phyloP scores from a whole-genome alignment of 53 echinoderm and acorn worm species.

The Hippasteria phrygiana region DNA sequence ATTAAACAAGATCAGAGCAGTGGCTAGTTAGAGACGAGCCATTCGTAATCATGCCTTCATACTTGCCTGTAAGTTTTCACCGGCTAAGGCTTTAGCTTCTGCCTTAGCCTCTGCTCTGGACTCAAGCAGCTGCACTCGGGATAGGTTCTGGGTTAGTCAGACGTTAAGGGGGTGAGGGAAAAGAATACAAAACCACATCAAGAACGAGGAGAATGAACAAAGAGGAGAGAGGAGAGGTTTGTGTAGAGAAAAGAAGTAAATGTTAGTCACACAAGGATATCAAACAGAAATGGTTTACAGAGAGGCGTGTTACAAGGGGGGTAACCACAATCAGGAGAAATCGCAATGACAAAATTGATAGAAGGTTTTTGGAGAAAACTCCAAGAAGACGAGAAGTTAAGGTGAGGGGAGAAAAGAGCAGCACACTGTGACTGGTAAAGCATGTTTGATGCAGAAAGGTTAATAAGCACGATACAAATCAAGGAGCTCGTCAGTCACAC shows the following conservation, averaged over 20 bases:
- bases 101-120: slow-evolving; percentile 52
- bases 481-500: not conserved
- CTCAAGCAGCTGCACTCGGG: slow-evolving; percentile 58
- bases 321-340: not conserved
- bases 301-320: not conserved
- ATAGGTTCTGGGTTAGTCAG: slow-evolving; percentile 54
- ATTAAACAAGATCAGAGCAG: too few relatives aligned
- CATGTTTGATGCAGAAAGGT: not conserved
- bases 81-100: slow-evolving; percentile 18
- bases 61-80: slow-evolving; percentile 49
- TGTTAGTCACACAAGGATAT: not conserved
- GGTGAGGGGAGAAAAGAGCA: not conserved
- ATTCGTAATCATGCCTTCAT: not conserved
- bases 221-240: not conserved
- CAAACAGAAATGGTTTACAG: not conserved
- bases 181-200: not conserved
- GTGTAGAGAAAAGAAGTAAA: not conserved
- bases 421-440: not conserved
- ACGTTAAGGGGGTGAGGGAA: not conserved
- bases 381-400: not conserved
- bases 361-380: not conserved
- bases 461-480: not conserved
- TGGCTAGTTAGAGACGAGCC: too few relatives aligned
- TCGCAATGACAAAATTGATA: not conserved
- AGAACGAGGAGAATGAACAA: not conserved